A percentile compares a stretch with the other conserved stretches of the same genome.
Conservation (phyloP, 2,888 invertebrate species). For the Synergus laeviventris region DNA sequence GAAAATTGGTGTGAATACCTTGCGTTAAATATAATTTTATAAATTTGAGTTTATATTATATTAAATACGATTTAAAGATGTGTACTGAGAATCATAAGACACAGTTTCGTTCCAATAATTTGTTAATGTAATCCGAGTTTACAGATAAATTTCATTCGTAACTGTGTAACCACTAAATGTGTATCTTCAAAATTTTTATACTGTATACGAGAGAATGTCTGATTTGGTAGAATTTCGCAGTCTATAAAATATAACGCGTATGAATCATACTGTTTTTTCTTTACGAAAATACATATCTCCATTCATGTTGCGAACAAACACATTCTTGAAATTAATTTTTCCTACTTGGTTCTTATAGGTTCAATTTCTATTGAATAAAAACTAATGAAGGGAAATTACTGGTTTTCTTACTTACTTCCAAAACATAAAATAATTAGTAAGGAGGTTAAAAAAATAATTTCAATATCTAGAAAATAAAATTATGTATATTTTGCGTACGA, state of each 20-base stretch:
- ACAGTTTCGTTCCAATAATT: not conserved
- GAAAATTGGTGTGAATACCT: not conserved
- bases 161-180: constrained; percentile 9
- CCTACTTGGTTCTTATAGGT: not conserved
- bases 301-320: not conserved
- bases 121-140: constrained; percentile 33
- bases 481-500: not conserved
- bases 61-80: constrained; percentile 4
- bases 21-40: not conserved
- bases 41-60: not conserved
- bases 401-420: not conserved
- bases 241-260: constrained; percentile 24
- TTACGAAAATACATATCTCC: constrained; percentile 21
- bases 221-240: constrained; percentile 27
- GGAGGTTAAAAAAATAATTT: not conserved
- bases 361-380: constrained; percentile 38
- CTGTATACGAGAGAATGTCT: constrained; percentile 37
- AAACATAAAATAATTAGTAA: not conserved
- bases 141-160: constrained; percentile 19
- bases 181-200: constrained; percentile 38
- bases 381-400: not conserved
- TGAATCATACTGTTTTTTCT: constrained; percentile 5
- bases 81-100: constrained; percentile 38
- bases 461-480: not conserved
- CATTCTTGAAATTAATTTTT: constrained; percentile 27